Percentiles rank a stretch among this genome's conserved stretches.
Conservation (phyloP, 2,797 vertebrate species). For the Todus mexicanus region DNA sequence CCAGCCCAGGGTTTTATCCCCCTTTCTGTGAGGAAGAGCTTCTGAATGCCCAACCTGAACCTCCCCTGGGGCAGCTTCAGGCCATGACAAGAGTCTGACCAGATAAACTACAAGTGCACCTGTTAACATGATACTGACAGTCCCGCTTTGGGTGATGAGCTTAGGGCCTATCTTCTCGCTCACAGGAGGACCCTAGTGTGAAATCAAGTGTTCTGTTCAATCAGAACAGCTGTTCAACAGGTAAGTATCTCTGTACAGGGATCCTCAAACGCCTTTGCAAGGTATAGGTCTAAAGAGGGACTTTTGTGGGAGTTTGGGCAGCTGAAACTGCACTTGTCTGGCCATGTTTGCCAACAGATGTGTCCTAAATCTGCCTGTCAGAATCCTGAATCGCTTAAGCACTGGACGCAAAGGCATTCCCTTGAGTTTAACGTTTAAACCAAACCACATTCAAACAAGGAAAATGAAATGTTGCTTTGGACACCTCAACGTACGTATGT, state of each 20-base stretch:
- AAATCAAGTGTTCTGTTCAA: background rate
- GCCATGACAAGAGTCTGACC: too few relatives aligned
- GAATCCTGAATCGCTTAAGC: background rate
- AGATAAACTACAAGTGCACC: background rate
- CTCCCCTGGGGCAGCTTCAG: too few relatives aligned
- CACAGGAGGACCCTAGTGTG: background rate
- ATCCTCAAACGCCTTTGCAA: background rate
- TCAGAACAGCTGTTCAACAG: background rate
- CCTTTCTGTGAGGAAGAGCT: too few relatives aligned
- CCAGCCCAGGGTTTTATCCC: too few relatives aligned
- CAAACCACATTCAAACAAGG: background rate
- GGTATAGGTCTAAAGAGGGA: background rate
- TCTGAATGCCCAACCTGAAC: too few relatives aligned
- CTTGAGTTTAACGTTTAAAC: background rate
- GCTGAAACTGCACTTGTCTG: background rate
- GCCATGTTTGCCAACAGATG: background rate
- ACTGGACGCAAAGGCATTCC: background rate
- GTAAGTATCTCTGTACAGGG: background rate
- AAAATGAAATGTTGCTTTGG: background rate
- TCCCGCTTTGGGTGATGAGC: background rate
- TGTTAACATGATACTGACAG: background rate
- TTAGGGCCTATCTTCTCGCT: background rate
- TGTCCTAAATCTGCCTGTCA: background rate
- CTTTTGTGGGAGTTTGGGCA: background rate
- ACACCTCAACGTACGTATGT: background rate